Evolutionary conservation across 2,888 invertebrate genomes (phyloP).

Genomic region (Hydriomena furcata): DNA sequence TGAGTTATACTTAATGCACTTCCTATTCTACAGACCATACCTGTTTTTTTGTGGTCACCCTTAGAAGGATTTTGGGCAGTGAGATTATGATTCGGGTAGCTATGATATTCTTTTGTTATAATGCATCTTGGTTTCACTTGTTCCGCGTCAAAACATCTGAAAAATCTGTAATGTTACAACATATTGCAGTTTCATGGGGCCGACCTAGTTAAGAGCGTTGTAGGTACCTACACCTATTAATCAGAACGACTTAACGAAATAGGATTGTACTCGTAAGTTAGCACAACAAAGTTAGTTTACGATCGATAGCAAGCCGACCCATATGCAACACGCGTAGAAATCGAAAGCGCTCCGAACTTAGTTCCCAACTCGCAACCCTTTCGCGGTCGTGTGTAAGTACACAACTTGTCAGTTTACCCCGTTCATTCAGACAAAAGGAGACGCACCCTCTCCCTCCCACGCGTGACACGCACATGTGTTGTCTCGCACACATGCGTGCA

Average conservation of each 20-base stretch:
- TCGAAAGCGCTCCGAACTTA: conserved; percentile 71
- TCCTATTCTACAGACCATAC: too few relatives aligned
- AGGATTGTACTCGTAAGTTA: conserved; percentile 38
- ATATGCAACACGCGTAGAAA: conserved; percentile 76
- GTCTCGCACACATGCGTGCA: conserved; percentile 68
- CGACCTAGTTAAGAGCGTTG: conserved; percentile 24
- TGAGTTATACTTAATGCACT: too few relatives aligned
- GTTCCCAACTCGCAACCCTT: conserved; percentile 76
- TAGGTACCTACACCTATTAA: conserved; percentile 43
- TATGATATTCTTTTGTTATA: too few relatives aligned
- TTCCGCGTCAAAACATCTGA: background rate
- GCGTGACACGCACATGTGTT: conserved; percentile 68
- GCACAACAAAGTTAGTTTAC: conserved; percentile 54
- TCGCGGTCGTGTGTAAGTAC: conserved; percentile 68
- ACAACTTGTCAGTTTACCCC: conserved; percentile 71
- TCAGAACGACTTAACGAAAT: conserved; percentile 50
- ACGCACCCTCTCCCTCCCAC: conserved; percentile 63
- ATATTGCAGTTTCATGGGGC: conserved; percentile 1
- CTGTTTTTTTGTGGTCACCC: too few relatives aligned
- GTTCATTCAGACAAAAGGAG: conserved; percentile 71
- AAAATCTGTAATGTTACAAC: background rate
- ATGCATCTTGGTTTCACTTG: too few relatives aligned
- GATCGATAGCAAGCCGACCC: conserved; percentile 70
- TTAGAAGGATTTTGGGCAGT: too few relatives aligned
- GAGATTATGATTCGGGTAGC: too few relatives aligned